phyloP scores from a whole-genome alignment of 2,113 vertebrate species.

The Zosterops pallidus region DNA sequence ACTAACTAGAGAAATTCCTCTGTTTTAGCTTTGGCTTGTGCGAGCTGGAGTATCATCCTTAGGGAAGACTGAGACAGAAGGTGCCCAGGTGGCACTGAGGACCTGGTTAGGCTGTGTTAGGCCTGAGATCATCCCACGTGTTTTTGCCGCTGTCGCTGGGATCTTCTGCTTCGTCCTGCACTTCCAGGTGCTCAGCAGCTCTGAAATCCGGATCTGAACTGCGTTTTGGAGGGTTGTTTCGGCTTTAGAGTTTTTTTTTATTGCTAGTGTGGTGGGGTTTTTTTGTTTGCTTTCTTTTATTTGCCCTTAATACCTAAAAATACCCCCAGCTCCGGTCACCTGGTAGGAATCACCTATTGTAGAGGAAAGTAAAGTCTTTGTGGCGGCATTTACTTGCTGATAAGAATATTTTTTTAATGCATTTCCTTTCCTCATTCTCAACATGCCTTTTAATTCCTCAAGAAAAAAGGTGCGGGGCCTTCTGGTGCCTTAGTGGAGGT shows the following conservation, averaged over 20 bases:
- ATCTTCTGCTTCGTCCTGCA: neutral
- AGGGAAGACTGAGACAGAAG: neutral
- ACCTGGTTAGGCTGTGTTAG: neutral
- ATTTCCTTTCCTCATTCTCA: slow-evolving; percentile 54
- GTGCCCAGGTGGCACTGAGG: neutral
- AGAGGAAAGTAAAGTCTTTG: neutral
- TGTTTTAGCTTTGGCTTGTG: neutral
- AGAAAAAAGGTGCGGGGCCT: slow-evolving; percentile 8
- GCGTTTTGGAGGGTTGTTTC: fast-evolving
- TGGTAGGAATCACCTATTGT: neutral
- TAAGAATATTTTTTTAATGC: neutral
- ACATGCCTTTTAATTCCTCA: neutral
- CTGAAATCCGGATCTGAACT: neutral
- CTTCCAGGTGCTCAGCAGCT: neutral
- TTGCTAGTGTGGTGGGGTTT: neutral
- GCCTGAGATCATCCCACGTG: fast-evolving
- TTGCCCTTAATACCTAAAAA: neutral
- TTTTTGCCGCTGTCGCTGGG: fast-evolving
- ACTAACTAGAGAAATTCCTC: no score
- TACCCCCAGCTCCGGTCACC: neutral
- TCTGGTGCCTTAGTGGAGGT: neutral
- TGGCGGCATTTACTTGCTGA: neutral
- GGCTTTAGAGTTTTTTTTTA: neutral
- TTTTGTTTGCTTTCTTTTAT: neutral
- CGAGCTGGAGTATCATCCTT: neutral